Percentiles rank a stretch among this genome's conserved stretches.
phyloP scores from a whole-genome alignment of 2,797 vertebrate genomes.

The Novumbra hubbsi region DNA sequence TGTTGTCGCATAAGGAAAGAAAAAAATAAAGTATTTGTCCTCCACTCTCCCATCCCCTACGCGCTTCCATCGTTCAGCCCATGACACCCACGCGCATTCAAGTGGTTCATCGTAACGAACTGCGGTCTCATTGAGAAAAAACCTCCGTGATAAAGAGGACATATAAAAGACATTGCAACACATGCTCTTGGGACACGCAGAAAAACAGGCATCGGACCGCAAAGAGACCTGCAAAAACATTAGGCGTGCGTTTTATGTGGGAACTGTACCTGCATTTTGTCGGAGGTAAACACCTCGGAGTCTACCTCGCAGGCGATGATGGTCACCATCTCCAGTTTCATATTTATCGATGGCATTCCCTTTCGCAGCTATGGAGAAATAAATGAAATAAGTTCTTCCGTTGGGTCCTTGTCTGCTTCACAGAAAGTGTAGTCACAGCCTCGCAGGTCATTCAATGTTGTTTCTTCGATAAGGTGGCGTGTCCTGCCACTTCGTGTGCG shows the following conservation, averaged over 20 bases:
- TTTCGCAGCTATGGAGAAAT: constrained; percentile 33
- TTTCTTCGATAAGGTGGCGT: constrained; percentile 34
- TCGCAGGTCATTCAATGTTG: constrained; percentile 24
- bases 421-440: neutral
- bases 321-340: constrained; percentile 85
- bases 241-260: constrained; percentile 21
- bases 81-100: constrained; percentile 31
- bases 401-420: constrained; percentile 4
- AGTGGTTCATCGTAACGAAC: constrained; percentile 55
- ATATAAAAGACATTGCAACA: constrained; percentile 41
- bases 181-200: constrained; percentile 47
- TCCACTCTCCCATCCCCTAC: constrained; percentile 20
- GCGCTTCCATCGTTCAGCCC: constrained; percentile 26
- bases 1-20: neutral
- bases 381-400: constrained; percentile 33
- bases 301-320: constrained; percentile 84
- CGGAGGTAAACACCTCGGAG: constrained; percentile 78
- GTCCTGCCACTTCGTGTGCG: constrained; percentile 55
- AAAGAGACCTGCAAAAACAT: neutral
- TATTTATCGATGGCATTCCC: constrained; percentile 85
- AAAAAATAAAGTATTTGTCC: neutral
- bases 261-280: constrained; percentile 80
- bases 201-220: constrained; percentile 17
- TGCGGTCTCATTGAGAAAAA: constrained; percentile 78
- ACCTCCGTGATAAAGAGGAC: constrained; percentile 46